phyloP scores from a whole-genome alignment of 2,888 invertebrate species.

The Tridacna crocea region DNA sequence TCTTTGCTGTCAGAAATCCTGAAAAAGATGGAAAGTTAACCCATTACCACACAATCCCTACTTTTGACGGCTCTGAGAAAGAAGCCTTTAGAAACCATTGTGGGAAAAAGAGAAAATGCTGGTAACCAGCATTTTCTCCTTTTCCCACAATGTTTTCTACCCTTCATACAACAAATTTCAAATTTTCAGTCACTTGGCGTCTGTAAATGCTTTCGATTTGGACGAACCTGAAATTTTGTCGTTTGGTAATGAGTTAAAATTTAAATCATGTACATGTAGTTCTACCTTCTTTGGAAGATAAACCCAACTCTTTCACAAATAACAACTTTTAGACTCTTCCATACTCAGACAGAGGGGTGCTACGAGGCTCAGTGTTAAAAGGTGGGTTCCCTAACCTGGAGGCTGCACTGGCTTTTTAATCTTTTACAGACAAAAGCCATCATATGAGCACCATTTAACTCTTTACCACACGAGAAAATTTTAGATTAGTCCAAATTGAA shows the following conservation, averaged over 20 bases:
- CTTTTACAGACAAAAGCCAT: no score
- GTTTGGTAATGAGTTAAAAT: background rate
- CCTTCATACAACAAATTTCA: background rate
- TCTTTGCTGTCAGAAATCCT: background rate
- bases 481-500: background rate
- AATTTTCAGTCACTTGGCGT: background rate
- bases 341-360: no score
- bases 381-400: no score
- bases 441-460: no score
- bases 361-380: no score
- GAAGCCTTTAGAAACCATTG: background rate
- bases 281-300: no score
- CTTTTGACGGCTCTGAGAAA: background rate
- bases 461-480: no score
- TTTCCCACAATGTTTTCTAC: background rate
- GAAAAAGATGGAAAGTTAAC: background rate
- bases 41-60: background rate
- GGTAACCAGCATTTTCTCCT: constrained; percentile 1
- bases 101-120: background rate
- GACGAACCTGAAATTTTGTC: background rate
- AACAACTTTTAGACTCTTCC: no score
- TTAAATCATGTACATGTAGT: no score
- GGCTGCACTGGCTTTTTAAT: no score
- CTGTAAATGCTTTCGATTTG: background rate
- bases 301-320: no score